These are phyloP conservation scores for Netelia inedita DNA, from an alignment of 2,888 invertebrate genomes.

Conservation along the genomic window DNA sequence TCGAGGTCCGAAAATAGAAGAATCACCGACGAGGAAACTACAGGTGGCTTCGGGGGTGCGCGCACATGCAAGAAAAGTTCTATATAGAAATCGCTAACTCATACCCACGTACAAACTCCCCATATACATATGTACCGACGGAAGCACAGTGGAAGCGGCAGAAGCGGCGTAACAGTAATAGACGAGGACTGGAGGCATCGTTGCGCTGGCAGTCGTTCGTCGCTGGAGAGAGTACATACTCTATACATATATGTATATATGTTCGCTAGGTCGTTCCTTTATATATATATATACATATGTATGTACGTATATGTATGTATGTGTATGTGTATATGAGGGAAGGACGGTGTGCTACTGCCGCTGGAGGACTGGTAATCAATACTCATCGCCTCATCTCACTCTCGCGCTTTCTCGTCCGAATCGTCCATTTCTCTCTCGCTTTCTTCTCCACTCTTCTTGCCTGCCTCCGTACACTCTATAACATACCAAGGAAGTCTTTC, in stretches of 20 bases:
- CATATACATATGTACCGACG: neutral
- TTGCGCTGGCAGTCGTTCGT: neutral
- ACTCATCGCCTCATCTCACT: slow-evolving; percentile 77
- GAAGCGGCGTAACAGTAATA: neutral
- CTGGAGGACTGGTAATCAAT: slow-evolving; percentile 77
- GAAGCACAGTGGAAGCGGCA: neutral
- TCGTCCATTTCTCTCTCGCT: slow-evolving; percentile 41
- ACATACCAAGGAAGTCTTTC: slow-evolving; percentile 18
- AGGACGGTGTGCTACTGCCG: slow-evolving; percentile 44
- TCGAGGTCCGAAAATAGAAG: slow-evolving; percentile 54
- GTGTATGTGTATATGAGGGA: neutral
- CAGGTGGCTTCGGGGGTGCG: slow-evolving; percentile 48
- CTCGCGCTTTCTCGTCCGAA: slow-evolving; percentile 54
- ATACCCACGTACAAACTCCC: neutral
- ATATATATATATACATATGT: neutral
- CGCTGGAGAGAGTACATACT: neutral
- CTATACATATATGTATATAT: slow-evolving; percentile 16
- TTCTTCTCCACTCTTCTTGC: slow-evolving; percentile 2
- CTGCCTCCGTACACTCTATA: slow-evolving; percentile 14
- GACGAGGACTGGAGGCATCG: neutral
- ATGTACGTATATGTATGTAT: neutral
- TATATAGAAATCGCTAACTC: neutral
- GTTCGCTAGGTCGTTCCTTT: neutral
- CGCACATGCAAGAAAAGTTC: neutral
- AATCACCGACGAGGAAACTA: slow-evolving; percentile 56